Base-by-base conservation (phyloP, 2,888 invertebrate genomes). In the Meiosimyza decipiens region DNA sequence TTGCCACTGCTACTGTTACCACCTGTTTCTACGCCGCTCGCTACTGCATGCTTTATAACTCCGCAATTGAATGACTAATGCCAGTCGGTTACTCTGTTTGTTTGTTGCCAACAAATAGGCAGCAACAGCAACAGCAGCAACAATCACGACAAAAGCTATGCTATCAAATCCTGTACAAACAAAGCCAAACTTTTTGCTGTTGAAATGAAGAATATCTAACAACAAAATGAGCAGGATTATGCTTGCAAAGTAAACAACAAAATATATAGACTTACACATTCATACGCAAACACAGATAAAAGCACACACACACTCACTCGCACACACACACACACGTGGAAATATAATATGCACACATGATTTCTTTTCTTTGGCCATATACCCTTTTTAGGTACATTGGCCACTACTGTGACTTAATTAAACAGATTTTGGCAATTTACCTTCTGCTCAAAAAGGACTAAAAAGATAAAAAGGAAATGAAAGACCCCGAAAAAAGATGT, bases 391-490 rank as follows among this genome's bases (percentile, higher is more conserved):
- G 64, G 6, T 64, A 51, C 16, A 22, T 64, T 16, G 57, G 28
- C 50, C 64, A 15, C 50, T 12, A 64, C 50, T 50, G 49, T 63
- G 62, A 63, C 70, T 70, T 54, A 70, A 70, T 70, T 70, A 70
- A 70, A 70, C 70, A 63, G 63, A 70, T 70, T 63, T 54, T 22
- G 70, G 62, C 70, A 62, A 70, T 70, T 70, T 70, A 63, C 70
- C 62, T 15, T 50, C 22, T 47, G 28, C 15, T n/a, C 22, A 50
- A 69, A 59, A 13, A 15, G 28, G 13, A 33, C 13, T 13, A 54
- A 33, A 59, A 9, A 9, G 22, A 68, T 59, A 28, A 59, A 15
- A 28, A 59, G 60, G 15, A 28, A 47, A 51, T 2, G 22, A 49
- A 51, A 49, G 15, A 68, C 22, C 59, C 59, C 60, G 40, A 40